Evolutionary conservation across 2,113 vertebrate species (phyloP), one percentile per base, ranked within the genome.

Genomic region (Tachysurus vachellii): DNA sequence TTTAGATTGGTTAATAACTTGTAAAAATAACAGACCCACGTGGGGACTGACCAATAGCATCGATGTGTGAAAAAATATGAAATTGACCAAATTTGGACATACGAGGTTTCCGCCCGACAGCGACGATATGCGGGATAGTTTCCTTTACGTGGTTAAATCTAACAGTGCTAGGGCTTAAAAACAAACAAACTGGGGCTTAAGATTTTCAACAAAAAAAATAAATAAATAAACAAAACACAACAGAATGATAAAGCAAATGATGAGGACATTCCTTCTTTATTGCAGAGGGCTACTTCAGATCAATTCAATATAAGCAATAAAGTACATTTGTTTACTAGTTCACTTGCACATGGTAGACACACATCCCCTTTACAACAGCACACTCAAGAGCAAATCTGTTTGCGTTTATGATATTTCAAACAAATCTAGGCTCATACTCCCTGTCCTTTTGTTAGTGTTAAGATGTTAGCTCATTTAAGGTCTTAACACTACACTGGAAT

Each of bases 251-350:
- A 53, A 16, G 23, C 26, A 59, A 53, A 23, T 64, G 50, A 82
- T 82, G 82, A 75, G 53, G 66, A 82, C 57, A 86, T 91, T 89
- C 88, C 89, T 75, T 86, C 94, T 89, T 95, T 94, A 95, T 94
- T 95, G 92, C 92, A 91, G 92, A 93, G 90, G 93, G 89, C 80
- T 42, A 77, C 23, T 82, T 88, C 92, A 91, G 85, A 93, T 90
- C 92, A 93, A 91, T 93, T 90, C 86, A 83, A 87, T 85, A 81
- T 88, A 89, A 89, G 92, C 90, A 94, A 92, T 92, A 89, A 91
- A 92, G 92, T 88, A 88, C n/a, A 84, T 54, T 57, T 56, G 19
- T 42, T 80, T 53, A 36, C 61, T n/a, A 11, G 68, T 28, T 68
- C 85, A 42, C 57, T 13, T 7, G 5, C 16, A 61, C 84, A 54